Conservation (phyloP, 2,797 vertebrate genomes). For the Nothura maculosa region DNA sequence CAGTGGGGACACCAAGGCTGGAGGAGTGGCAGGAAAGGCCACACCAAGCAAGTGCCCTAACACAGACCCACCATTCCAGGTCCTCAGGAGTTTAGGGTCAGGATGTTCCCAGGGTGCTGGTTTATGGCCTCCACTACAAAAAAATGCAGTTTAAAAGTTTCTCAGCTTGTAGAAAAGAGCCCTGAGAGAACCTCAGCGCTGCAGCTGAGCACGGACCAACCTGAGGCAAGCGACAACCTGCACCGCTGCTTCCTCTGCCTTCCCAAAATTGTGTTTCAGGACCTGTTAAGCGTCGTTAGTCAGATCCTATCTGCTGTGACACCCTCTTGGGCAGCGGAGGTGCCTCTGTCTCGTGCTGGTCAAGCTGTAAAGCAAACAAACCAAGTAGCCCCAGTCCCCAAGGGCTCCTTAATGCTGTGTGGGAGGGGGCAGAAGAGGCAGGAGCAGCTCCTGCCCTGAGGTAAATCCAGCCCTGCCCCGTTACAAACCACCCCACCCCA, state of each 20-base stretch:
- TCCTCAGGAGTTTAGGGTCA: not conserved
- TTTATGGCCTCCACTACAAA: not conserved
- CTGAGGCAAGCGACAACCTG: not conserved
- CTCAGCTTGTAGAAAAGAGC: not conserved
- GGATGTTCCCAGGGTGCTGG: not conserved
- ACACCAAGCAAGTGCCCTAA: not conserved
- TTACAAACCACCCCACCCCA: not conserved
- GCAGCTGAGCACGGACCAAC: not conserved
- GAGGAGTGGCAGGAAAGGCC: not conserved
- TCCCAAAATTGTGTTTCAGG: not conserved
- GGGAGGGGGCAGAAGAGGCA: not conserved
- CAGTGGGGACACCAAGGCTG: not conserved
- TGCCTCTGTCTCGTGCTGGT: not conserved
- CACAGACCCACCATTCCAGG: not conserved
- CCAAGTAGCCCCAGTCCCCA: not conserved
- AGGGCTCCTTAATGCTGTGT: not conserved
- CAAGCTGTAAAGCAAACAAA: slow-evolving; percentile 17
- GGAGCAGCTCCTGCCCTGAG: not conserved
- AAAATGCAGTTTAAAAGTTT: not conserved
- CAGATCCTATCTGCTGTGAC: not conserved
- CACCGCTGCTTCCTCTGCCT: not conserved
- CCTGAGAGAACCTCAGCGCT: not conserved
- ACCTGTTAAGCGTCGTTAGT: not conserved
- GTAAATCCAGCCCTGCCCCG: not conserved
- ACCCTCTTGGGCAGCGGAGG: not conserved